Evolutionary conservation across 2,797 vertebrate species (phyloP).

Genomic region (Coendou prehensilis): DNA sequence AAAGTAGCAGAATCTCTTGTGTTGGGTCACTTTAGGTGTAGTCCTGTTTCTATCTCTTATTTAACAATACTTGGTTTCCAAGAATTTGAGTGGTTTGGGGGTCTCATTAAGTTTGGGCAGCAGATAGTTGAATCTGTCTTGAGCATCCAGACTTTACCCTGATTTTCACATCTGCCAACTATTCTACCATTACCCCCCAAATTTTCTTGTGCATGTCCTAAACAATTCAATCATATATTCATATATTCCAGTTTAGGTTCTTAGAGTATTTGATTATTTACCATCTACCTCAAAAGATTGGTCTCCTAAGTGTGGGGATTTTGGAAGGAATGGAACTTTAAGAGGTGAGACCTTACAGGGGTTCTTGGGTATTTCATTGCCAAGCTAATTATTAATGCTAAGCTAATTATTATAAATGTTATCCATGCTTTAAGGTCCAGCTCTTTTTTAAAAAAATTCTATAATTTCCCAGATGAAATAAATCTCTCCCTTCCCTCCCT

Average conservation of each 20-base stretch:
- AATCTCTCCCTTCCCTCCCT: background rate
- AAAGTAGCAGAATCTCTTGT: slow-evolving; percentile 35
- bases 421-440: background rate
- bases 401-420: background rate
- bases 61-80: slow-evolving; percentile 19
- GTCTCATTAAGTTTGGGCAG: background rate
- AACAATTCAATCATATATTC: background rate
- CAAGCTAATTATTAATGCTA: background rate
- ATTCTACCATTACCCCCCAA: background rate
- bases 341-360: background rate
- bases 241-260: background rate
- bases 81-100: background rate
- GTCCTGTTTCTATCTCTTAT: background rate
- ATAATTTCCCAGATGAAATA: background rate
- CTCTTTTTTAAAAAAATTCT: background rate
- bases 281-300: background rate
- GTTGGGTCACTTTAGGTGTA: background rate
- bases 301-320: background rate
- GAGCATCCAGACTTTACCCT: background rate
- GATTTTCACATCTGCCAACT: slow-evolving; percentile 5
- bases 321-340: background rate
- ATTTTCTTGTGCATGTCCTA: slow-evolving; percentile 15
- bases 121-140: background rate
- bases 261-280: background rate
- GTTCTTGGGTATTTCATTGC: background rate